phyloP scores from a whole-genome alignment of 2,797 vertebrate genomes.

The Liparis tanakae region DNA sequence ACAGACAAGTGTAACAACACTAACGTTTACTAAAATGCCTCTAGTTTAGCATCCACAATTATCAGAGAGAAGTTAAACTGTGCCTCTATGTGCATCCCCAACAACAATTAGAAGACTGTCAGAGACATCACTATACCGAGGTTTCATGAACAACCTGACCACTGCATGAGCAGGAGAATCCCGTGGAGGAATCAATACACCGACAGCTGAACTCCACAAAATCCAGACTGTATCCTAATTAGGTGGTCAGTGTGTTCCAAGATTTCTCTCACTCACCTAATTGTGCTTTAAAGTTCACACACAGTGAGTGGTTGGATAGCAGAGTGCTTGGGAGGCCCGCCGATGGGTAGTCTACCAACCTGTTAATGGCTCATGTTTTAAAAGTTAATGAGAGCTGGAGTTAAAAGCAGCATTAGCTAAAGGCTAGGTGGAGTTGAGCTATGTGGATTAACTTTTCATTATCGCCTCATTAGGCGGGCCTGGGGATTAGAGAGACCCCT shows the following conservation, averaged over 20 bases:
- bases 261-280: constrained; percentile 69
- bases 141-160: constrained; percentile 52
- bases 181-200: constrained; percentile 77
- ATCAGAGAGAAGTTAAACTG: constrained; percentile 8
- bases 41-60: neutral
- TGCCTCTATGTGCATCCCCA: constrained; percentile 36
- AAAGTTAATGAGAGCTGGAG: constrained; percentile 85
- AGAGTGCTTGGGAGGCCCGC: constrained; percentile 68
- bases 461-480: constrained; percentile 84
- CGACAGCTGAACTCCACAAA: constrained; percentile 77
- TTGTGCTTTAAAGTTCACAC: constrained; percentile 79
- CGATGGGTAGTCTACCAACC: constrained; percentile 79
- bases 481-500: constrained; percentile 80
- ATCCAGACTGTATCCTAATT: constrained; percentile 79
- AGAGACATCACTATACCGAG: constrained; percentile 30
- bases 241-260: constrained; percentile 63
- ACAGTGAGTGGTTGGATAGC: constrained; percentile 62
- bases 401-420: constrained; percentile 86
- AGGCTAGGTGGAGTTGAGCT: constrained; percentile 82
- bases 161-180: constrained; percentile 52
- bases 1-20: too few relatives aligned
- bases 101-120: constrained; percentile 42
- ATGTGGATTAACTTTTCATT: constrained; percentile 87
- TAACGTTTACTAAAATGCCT: neutral
- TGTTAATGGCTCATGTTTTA: constrained; percentile 84